These are phyloP conservation scores for Sebastes ruberrimus DNA, from an alignment of 2,797 vertebrate genomes.

Conservation along the genomic window DNA sequence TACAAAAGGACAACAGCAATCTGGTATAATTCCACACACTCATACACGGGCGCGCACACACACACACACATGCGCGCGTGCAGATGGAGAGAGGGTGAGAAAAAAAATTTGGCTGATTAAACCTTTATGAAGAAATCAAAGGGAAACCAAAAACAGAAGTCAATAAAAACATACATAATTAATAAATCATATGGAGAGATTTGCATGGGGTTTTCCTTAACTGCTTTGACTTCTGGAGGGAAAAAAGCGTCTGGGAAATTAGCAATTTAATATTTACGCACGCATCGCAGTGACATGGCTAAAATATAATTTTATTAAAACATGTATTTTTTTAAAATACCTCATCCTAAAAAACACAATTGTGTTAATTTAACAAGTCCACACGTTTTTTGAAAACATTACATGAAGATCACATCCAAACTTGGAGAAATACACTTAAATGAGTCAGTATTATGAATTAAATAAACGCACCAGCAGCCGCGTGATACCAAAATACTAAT, in stretches of 20 bases:
- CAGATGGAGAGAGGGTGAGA: slow-evolving; percentile 24
- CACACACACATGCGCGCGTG: neutral
- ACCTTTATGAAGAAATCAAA: slow-evolving; percentile 65
- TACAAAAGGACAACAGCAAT: slow-evolving; percentile 68
- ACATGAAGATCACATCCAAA: neutral
- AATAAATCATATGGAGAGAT: slow-evolving; percentile 26
- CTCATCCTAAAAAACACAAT: neutral
- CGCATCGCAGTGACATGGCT: neutral
- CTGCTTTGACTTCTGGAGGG: neutral
- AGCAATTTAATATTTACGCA: neutral
- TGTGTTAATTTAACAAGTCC: neutral
- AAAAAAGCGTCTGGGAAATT: neutral
- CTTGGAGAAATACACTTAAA: neutral
- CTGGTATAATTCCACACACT: slow-evolving; percentile 57
- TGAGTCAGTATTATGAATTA: slow-evolving; percentile 15
- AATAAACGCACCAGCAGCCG: slow-evolving; percentile 44
- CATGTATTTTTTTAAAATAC: neutral
- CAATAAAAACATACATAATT: slow-evolving; percentile 43
- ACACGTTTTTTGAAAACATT: neutral
- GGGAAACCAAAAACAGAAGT: slow-evolving; percentile 30
- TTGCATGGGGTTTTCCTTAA: neutral
- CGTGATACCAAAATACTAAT: slow-evolving; percentile 55
- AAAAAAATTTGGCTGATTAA: slow-evolving; percentile 48
- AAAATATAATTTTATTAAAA: neutral
- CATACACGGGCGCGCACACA: neutral